Percentiles rank a stretch among this genome's conserved stretches.
Evolutionary conservation across 1,140 invertebrate genomes (phyloP).

Genomic region (Oedothorax gibbosus): DNA sequence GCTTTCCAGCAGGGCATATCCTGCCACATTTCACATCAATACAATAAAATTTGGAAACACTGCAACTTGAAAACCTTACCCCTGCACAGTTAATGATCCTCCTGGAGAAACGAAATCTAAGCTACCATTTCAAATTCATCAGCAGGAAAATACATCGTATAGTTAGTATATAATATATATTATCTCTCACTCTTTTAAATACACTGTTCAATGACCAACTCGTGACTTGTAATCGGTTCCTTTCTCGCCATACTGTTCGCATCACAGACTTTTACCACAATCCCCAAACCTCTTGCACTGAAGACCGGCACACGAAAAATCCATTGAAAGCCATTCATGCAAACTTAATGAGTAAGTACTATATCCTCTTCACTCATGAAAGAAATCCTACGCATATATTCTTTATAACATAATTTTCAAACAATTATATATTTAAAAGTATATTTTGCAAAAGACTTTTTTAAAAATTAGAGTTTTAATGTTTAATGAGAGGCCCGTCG

Average conservation of each 20-base stretch:
- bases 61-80: conserved; percentile 38
- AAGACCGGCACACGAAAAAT: background rate
- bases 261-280: conserved; percentile 21
- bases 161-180: conserved; percentile 28
- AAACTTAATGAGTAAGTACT: too few species aligned
- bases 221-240: conserved; percentile 13
- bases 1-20: too few species aligned
- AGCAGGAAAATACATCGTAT: conserved; percentile 37
- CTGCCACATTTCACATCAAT: conserved; percentile 1
- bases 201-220: conserved; percentile 23
- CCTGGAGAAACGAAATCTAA: conserved; percentile 21
- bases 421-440: too few species aligned
- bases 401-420: too few species aligned
- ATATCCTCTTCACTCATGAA: too few species aligned
- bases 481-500: too few species aligned
- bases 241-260: background rate
- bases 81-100: conserved; percentile 20
- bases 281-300: background rate
- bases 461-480: too few species aligned
- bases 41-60: conserved; percentile 32
- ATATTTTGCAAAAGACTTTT: too few species aligned
- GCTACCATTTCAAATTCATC: conserved; percentile 36
- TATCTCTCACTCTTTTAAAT: conserved; percentile 16
- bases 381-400: too few species aligned
- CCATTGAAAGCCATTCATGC: too few species aligned